Evolutionary conservation across 2,797 vertebrate species (phyloP).

Genomic region (Sebastes kiyomatsui): DNA sequence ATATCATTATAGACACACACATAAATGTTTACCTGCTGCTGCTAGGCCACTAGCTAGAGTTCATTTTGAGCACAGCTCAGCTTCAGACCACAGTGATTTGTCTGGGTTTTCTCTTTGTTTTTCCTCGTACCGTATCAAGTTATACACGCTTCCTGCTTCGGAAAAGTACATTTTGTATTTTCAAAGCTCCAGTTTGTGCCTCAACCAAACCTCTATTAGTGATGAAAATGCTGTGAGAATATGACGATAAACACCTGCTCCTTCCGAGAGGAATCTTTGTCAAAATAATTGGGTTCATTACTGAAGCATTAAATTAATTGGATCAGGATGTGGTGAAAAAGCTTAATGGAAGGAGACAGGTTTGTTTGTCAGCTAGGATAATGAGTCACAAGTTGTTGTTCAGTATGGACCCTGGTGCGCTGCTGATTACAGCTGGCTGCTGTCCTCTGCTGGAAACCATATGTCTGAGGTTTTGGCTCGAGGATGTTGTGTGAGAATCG

Average conservation of each 20-base stretch:
- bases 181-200: not conserved
- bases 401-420: not conserved
- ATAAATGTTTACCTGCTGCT: not conserved
- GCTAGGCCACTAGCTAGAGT: not conserved
- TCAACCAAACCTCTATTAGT: not conserved
- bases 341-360: not conserved
- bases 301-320: not conserved
- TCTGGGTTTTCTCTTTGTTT: not conserved
- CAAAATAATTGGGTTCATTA: not conserved
- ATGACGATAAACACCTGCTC: not conserved
- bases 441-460: slow-evolving; percentile 25
- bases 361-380: slow-evolving; percentile 12
- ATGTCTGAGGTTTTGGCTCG: slow-evolving; percentile 32
- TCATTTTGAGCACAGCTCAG: not conserved
- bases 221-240: not conserved
- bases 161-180: not conserved
- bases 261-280: not conserved
- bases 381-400: slow-evolving; percentile 19
- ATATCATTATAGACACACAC: not conserved
- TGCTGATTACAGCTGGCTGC: slow-evolving; percentile 39
- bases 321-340: not conserved
- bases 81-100: not conserved
- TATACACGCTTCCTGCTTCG: not conserved
- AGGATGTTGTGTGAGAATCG: slow-evolving; percentile 15
- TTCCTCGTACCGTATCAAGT: not conserved